These are phyloP conservation scores for Drosophila ironensis DNA, from an alignment of 1,140 invertebrate species.

Conservation along the genomic window DNA sequence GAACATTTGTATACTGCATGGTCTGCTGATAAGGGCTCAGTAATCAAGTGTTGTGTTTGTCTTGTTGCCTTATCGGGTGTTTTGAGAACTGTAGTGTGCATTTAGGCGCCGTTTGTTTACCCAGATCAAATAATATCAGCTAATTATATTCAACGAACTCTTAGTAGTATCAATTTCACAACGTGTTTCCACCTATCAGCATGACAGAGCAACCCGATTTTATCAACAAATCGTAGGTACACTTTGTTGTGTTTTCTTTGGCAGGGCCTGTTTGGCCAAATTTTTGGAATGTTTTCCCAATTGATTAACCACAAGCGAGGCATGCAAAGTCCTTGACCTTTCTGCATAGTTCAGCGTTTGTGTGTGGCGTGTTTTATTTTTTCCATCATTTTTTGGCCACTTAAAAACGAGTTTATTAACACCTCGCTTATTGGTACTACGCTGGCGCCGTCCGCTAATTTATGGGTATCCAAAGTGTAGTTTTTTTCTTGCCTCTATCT, in stretches of 20 bases:
- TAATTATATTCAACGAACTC: slow-evolving; percentile 6
- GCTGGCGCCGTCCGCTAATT: slow-evolving; percentile 58
- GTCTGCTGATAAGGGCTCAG: slow-evolving; percentile 8
- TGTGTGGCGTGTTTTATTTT: slow-evolving; percentile 11
- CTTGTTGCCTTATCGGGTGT: slow-evolving; percentile 23
- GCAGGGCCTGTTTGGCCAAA: slow-evolving; percentile 2
- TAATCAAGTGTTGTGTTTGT: slow-evolving; percentile 35
- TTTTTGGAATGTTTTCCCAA: not conserved
- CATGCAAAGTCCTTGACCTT: slow-evolving; percentile 55
- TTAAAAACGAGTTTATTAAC: slow-evolving; percentile 71
- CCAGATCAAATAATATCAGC: slow-evolving; percentile 2
- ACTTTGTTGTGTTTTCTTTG: not conserved
- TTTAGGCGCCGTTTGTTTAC: slow-evolving; percentile 22
- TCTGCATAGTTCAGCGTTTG: slow-evolving; percentile 42
- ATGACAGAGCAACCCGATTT: slow-evolving; percentile 5
- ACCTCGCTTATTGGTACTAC: slow-evolving; percentile 41
- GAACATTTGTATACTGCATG: slow-evolving; percentile 31
- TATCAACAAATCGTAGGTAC: slow-evolving; percentile 12
- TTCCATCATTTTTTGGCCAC: slow-evolving; percentile 38
- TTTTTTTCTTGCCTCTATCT: slow-evolving; percentile 30
- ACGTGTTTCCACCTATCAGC: slow-evolving; percentile 16
- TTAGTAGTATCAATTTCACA: slow-evolving; percentile 33
- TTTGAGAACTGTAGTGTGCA: slow-evolving; percentile 16
- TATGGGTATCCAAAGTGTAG: slow-evolving; percentile 31
- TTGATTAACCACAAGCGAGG: not conserved